Base-by-base conservation (phyloP, 1,140 invertebrate genomes). In the Propsilocerus akamusi region DNA sequence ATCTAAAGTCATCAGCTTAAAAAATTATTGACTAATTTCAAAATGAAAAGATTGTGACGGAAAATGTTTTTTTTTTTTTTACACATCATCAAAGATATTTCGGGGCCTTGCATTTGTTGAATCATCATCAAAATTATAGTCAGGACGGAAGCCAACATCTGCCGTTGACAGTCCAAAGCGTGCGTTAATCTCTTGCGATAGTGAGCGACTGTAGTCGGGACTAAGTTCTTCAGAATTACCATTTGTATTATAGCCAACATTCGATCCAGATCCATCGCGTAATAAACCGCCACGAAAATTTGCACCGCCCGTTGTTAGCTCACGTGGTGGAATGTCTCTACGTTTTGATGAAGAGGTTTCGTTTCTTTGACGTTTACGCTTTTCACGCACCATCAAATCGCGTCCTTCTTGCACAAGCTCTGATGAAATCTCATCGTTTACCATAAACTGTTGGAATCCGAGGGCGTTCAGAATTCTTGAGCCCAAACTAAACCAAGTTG, bases 371-470 rank as follows among this genome's bases (percentile, higher is more conserved):
- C 82, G 69, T 53, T 81, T 81, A 26, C 89, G 75, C 62, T 83
- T 85, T 58, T 92, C 88, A 80, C 86, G 67, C 61, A 85, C 86
- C 51, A 96, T 80, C 28, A 97, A 75, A 66, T 93, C 86, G 58
- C 80, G 72, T 1, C 95, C 94, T 69, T 97, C 92, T 58, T 94
- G 86, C 4, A 97, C 81, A 14, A 97, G 69, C 65, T 98, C 93
- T 0, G 79, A 81, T 0, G 91, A 94, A 52, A 96, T 78, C 49
- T 94, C 90, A 65, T 95, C 91, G 54, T 95, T 89, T 4, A 81
- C 86, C 46, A 95, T 76, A 68, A 97, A 97, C 66, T 97, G 92
- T 64, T 96, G 90, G 67, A 97, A 95, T 24, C 94, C 94, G 53
- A 97, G 73, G 32, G 85, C 74, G 25, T 88, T 87, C 7, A 97